Base-by-base conservation (phyloP, 2,797 vertebrate genomes). In the Notolepis coatsorum region DNA sequence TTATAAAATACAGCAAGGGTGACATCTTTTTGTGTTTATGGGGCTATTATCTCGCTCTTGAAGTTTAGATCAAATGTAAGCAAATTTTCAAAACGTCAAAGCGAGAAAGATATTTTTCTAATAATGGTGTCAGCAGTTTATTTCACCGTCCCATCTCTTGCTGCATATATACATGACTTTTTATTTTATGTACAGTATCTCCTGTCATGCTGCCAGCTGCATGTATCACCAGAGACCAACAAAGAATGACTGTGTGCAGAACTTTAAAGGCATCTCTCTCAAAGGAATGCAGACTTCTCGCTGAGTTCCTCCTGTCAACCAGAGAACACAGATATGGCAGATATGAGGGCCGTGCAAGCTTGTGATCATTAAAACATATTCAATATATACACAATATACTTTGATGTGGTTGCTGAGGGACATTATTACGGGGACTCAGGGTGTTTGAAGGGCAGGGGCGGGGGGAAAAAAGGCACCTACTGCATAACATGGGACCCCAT, bases 231-330 rank as follows among this genome's bases (percentile, higher is more conserved):
- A 68, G 48, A 71, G 23, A 55, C 55, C 71, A 37, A 77, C 61
- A 48, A 37, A n/a, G n/a, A n/a, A n/a, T n/a, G 15, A 70, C 41
- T n/a, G 45, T 17, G n/a, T n/a, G n/a, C n/a, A 46, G 30, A 59
- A 61, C 54, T 25, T 46, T 66, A 62, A 61, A 65, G 63, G n/a
- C 31, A 74, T 56, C 50, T 79, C 65, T 83, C 69, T 86, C n/a
- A 84, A 74, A 75, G 65, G 49, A 24, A 63, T 68, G 58, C 39
- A 64, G 75, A 56, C 45, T 68, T 59, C 43, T 63, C 62, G 62
- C 48, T 54, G 65, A 65, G 58, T 28, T 47, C 68, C 75, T 70
- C 57, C 70, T 77, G 51, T 76, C 68, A 75, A 54, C 72, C 66
- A 27, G 20, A 55, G 46, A 67, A 55, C 56, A 39, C 13, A 24